Percentiles rank a stretch among this genome's conserved stretches.
Evolutionary conservation across 2,888 invertebrate species (phyloP).

Genomic region (Carpatolechia fugitivella): DNA sequence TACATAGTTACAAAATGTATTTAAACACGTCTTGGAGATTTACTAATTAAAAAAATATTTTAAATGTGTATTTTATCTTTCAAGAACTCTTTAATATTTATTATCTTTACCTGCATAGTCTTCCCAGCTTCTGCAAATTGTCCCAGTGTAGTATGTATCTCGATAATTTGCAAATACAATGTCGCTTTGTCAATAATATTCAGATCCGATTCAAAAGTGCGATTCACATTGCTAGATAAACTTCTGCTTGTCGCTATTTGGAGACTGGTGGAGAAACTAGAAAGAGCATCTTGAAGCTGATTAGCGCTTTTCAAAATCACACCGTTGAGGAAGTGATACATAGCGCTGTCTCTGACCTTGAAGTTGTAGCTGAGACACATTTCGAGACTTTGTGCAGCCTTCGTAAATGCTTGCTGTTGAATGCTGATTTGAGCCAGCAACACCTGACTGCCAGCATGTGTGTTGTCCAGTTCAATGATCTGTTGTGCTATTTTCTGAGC

Average conservation of each 20-base stretch:
- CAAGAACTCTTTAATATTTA: too few relatives aligned
- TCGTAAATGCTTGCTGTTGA: constrained; percentile 82
- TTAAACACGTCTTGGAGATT: neutral
- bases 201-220: constrained; percentile 65
- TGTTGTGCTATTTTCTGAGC: constrained; percentile 86
- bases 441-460: constrained; percentile 90
- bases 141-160: constrained; percentile 83
- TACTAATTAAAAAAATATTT: too few relatives aligned
- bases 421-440: constrained; percentile 92
- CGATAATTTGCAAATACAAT: constrained; percentile 91
- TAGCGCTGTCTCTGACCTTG: constrained; percentile 92
- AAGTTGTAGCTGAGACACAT: constrained; percentile 95
- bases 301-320: constrained; percentile 88
- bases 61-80: too few relatives aligned
- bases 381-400: constrained; percentile 93
- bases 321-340: constrained; percentile 93
- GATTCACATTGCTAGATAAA: constrained; percentile 40
- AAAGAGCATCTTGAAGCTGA: constrained; percentile 84
- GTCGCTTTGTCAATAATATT: constrained; percentile 89
- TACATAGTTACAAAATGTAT: neutral
- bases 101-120: constrained; percentile 82
- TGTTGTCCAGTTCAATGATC: constrained; percentile 87
- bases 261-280: constrained; percentile 87
- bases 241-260: constrained; percentile 77
- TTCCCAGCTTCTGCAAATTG: constrained; percentile 89